phyloP scores from a whole-genome alignment of 1,140 invertebrate species.

The Rhopalosiphum maidis region DNA sequence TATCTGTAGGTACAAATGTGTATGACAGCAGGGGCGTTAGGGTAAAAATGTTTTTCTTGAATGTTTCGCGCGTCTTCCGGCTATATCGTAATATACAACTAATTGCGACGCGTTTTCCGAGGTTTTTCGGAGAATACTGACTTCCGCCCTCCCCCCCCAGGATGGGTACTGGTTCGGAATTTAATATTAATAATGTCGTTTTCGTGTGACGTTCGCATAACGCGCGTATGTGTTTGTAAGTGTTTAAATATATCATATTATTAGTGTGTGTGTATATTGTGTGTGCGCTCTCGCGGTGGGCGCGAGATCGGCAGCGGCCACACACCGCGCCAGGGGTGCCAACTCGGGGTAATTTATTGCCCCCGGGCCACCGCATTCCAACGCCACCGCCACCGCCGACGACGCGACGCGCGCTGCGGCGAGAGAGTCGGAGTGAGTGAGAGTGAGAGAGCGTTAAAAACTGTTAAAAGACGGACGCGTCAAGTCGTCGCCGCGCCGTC shows the following conservation, averaged over 20 bases:
- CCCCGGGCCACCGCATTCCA: conserved; percentile 28
- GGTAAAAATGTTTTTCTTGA: not conserved
- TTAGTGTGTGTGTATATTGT: not conserved
- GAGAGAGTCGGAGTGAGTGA: not conserved
- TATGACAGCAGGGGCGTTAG: not conserved
- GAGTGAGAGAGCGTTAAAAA: not conserved
- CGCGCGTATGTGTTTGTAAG: too few relatives aligned
- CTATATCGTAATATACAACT: not conserved
- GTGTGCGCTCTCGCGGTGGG: not conserved
- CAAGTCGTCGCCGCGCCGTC: not conserved
- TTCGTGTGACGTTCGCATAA: not conserved
- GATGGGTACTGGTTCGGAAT: not conserved
- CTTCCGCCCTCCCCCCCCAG: not conserved
- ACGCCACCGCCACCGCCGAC: not conserved
- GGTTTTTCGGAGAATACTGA: not conserved
- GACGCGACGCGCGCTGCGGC: not conserved
- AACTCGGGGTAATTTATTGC: conserved; percentile 51
- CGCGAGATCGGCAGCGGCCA: not conserved
- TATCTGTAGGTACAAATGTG: not conserved
- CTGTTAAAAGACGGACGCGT: conserved; percentile 31
- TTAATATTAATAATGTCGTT: not conserved
- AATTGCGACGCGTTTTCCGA: conserved; percentile 4
- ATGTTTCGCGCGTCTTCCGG: not conserved
- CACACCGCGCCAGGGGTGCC: conserved; percentile 51
- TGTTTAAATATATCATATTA: not conserved